These are phyloP conservation scores for Diplolepis rosae DNA, from an alignment of 2,888 invertebrate species.

Conservation along the genomic window DNA sequence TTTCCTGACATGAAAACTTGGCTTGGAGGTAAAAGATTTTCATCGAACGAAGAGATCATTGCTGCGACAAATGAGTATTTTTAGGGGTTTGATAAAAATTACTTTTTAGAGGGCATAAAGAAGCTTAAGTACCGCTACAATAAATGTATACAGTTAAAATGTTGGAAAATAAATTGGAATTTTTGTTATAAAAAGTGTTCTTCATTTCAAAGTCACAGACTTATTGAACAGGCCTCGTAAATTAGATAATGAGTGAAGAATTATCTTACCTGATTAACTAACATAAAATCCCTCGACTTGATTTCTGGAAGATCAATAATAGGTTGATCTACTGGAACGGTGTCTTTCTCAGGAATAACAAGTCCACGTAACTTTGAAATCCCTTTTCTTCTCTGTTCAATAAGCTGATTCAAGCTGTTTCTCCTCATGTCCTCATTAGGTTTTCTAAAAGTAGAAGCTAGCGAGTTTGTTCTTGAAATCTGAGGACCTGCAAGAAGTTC, in stretches of 20 bases:
- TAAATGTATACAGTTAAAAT: too few species aligned
- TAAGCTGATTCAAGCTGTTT: conserved; percentile 82
- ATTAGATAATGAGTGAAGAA: background rate
- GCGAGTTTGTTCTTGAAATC: conserved; percentile 64
- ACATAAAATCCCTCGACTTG: conserved; percentile 80
- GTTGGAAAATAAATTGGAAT: too few species aligned
- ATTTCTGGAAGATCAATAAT: conserved; percentile 88
- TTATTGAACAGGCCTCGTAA: too few species aligned
- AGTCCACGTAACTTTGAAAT: conserved; percentile 91
- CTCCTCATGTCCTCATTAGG: conserved; percentile 74
- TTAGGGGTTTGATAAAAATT: too few species aligned
- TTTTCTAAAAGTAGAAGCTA: conserved; percentile 63
- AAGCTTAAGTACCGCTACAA: too few species aligned
- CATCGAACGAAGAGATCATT: too few species aligned
- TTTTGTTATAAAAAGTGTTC: too few species aligned
- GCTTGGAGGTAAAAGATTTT: too few species aligned
- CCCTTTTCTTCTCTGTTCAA: conserved; percentile 87
- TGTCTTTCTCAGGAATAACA: conserved; percentile 86
- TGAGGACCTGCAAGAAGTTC: conserved; percentile 69
- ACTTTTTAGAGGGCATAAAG: too few species aligned
- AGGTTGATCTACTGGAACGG: conserved; percentile 76
- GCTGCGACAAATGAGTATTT: too few species aligned
- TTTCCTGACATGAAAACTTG: too few species aligned
- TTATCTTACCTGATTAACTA: conserved; percentile 61
- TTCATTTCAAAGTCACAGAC: too few species aligned